phyloP scores from a whole-genome alignment of 2,888 invertebrate species.

The Drosophila subquinaria region DNA sequence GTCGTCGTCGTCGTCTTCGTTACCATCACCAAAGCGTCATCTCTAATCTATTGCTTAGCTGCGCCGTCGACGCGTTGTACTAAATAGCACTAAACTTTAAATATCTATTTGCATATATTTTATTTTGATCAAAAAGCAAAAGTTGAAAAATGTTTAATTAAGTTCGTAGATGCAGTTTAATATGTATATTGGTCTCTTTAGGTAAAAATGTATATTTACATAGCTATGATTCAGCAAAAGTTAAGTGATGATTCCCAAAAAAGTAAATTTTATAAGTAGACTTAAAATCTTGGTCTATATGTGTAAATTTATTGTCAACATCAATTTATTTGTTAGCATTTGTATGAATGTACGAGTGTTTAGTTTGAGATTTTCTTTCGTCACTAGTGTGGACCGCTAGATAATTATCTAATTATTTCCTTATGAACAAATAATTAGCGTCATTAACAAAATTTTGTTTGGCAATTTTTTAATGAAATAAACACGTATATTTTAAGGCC shows the following conservation, averaged over 20 bases:
- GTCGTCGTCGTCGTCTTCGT: constrained; percentile 16
- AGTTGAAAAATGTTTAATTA: constrained; percentile 50
- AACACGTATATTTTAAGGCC: background rate
- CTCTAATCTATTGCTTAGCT: constrained; percentile 28
- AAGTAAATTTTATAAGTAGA: background rate
- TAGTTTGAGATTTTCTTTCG: background rate
- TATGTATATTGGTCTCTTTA: constrained; percentile 1
- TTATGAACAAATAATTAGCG: constrained; percentile 10
- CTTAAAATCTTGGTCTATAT: background rate
- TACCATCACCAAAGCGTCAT: constrained; percentile 6
- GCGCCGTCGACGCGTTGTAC: constrained; percentile 44
- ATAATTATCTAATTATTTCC: constrained; percentile 24
- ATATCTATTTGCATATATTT: constrained; percentile 34
- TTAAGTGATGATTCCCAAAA: background rate
- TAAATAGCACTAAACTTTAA: constrained; percentile 72
- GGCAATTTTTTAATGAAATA: background rate
- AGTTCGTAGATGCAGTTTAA: constrained; percentile 34
- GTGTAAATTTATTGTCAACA: background rate
- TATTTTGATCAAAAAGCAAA: constrained; percentile 42
- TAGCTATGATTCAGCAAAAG: background rate
- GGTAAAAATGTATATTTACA: background rate
- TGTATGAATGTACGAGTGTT: background rate
- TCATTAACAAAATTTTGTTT: constrained; percentile 10
- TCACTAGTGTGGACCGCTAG: background rate
- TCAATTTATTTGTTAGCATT: background rate